These are phyloP conservation scores for Calliphora vomitoria DNA, from an alignment of 2,888 invertebrate species.

Conservation along the genomic window DNA sequence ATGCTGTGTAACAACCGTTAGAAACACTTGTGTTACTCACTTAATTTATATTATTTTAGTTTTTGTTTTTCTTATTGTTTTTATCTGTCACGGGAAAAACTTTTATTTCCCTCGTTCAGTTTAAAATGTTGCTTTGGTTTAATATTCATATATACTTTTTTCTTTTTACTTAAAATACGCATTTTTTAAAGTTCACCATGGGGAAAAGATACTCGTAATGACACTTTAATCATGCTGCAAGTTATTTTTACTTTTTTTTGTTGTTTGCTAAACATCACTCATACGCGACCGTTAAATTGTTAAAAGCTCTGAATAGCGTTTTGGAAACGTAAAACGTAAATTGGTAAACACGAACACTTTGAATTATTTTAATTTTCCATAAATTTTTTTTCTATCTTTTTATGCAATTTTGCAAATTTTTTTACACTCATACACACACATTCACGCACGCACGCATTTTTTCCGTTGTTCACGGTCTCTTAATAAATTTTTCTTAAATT, in stretches of 20 bases:
- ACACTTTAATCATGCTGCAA: background rate
- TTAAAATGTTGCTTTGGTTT: background rate
- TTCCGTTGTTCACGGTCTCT: background rate
- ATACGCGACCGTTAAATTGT: conserved; percentile 36
- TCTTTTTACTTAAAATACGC: conserved; percentile 6
- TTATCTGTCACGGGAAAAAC: background rate
- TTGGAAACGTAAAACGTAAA: conserved; percentile 9
- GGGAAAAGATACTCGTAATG: background rate
- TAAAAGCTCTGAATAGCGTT: conserved; percentile 53
- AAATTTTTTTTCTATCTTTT: background rate
- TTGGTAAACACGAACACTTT: background rate
- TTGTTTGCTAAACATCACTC: background rate
- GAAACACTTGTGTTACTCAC: conserved; percentile 55
- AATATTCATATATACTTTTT: background rate
- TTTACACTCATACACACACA: conserved; percentile 28
- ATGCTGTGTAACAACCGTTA: conserved; percentile 7
- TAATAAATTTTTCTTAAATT: conserved; percentile 24
- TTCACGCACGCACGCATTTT: conserved; percentile 38
- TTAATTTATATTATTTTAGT: conserved; percentile 32
- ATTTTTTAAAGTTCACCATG: background rate
- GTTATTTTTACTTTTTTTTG: too few species aligned
- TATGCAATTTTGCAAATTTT: background rate
- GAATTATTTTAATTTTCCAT: conserved; percentile 3
- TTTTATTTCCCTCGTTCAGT: background rate
- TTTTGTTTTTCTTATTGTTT: conserved; percentile 8